phyloP scores from a whole-genome alignment of 2,113 vertebrate genomes.

The Halcyon malimbica region DNA sequence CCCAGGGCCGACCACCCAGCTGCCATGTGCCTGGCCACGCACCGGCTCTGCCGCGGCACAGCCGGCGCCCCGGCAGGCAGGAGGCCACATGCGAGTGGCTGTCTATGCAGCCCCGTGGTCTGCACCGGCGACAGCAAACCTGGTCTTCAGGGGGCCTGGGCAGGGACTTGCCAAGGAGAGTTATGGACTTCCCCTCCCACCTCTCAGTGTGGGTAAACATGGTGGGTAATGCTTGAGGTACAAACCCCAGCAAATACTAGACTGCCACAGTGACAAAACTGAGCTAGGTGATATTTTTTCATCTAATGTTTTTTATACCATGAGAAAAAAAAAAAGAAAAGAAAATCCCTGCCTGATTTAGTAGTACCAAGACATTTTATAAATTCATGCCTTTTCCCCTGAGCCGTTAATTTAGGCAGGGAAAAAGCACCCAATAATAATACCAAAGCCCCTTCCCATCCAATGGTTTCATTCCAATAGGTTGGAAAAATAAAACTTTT shows the following conservation, averaged over 20 bases:
- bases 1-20: conserved; percentile 2
- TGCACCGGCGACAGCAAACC: not conserved
- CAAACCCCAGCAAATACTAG: not conserved
- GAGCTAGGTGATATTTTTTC: conserved; percentile 16
- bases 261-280: not conserved
- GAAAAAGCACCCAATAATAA: conserved; percentile 64
- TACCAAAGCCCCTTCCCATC: conserved; percentile 23
- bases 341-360: not conserved
- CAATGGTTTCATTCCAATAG: conserved; percentile 29
- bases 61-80: rapidly evolving
- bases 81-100: rapidly evolving
- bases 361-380: conserved; percentile 4
- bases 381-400: conserved; percentile 30
- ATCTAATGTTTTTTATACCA: not conserved
- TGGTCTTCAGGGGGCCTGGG: not conserved
- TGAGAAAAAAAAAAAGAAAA: not conserved
- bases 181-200: not conserved
- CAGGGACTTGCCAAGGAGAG: not conserved
- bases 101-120: not conserved
- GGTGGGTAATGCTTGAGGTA: not conserved
- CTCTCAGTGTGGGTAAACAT: not conserved
- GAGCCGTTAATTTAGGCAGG: conserved; percentile 28
- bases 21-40: rapidly evolving
- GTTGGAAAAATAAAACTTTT: conserved; percentile 59
- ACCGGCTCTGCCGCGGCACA: rapidly evolving